A percentile compares a stretch with the other conserved stretches of the same genome.
Evolutionary conservation across 2,113 vertebrate genomes (phyloP).

Genomic region (Lepisosteus osseus): DNA sequence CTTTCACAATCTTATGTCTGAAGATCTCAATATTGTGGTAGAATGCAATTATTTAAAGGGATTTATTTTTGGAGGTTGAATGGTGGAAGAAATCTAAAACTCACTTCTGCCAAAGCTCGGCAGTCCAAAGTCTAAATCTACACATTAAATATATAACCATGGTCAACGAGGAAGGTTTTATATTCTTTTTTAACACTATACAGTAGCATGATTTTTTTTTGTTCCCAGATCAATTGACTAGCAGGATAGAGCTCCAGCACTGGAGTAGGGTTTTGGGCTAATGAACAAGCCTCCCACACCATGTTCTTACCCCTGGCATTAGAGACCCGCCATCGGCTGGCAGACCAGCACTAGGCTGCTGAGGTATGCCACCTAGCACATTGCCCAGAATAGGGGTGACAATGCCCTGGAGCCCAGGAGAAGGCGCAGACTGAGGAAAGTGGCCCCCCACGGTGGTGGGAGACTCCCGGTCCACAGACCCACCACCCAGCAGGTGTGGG

Average conservation of each 20-base stretch:
- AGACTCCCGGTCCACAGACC: constrained; percentile 67
- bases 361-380: constrained; percentile 60
- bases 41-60: no score
- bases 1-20: no score
- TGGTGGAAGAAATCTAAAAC: no score
- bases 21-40: no score
- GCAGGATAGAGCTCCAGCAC: background rate
- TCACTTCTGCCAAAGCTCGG: no score
- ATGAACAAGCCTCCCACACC: background rate
- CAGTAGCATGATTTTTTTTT: no score
- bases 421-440: constrained; percentile 54
- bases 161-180: no score
- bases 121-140: no score
- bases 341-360: constrained; percentile 32
- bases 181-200: no score
- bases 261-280: background rate
- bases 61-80: no score
- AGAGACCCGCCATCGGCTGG: constrained; percentile 53
- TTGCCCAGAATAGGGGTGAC: constrained; percentile 65
- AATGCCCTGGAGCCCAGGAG: constrained; percentile 65
- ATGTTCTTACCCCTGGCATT: constrained; percentile 65
- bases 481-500: constrained; percentile 42
- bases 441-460: constrained; percentile 57
- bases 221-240: background rate
- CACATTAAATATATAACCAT: no score